Evolutionary conservation across 2,113 vertebrate species (phyloP), one percentile per base, ranked within the genome.

Genomic region (Mormyrus iriodes): DNA sequence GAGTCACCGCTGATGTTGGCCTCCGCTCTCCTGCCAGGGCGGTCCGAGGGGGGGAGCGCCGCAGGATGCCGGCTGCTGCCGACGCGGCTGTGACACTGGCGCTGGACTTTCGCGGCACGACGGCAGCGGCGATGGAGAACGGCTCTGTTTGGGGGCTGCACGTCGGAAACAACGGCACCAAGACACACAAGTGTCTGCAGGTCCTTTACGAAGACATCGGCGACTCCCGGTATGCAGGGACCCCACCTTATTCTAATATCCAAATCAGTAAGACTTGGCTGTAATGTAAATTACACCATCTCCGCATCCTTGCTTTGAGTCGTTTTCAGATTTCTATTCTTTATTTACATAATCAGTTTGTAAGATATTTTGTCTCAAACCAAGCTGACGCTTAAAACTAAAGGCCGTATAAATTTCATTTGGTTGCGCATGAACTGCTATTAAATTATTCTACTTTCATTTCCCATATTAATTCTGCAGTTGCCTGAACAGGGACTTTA

Each of bases 151-250:
- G 88, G 24, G 93, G 92, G 2, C 90, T 92, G 0, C 91, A 94
- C 31, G 88, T 91, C 0, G 95, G 95, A 65, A 93, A 94, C 19
- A 99, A 99, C 93, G 95, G 97, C 94, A 97, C 93, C 0, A 94
- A 95, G 89, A 97, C 97, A 0, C 98, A 98, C 91, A 95, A 91
- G 90, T 99, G 98, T 92, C 96, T 99, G 3, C 92, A 97, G 69
- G 90, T 99, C 85, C 96, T 99, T 0, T 99, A 97, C 2, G 96
- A 98, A 82, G 98, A 99, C 91, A 96, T 99, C 0, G 95, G 97
- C 52, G 91, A 94, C 69, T 98, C 98, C 88, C 96, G 97, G 98
- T 99, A 65, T n/a, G 86, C 39, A 42, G 35, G 35, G 35, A 42
- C 69, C 5, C 35, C 69, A 12, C 69, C 15, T 76, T 35, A 15